Evolutionary conservation across 1,140 invertebrate species (phyloP).

Genomic region (Meloidogyne exigua): DNA sequence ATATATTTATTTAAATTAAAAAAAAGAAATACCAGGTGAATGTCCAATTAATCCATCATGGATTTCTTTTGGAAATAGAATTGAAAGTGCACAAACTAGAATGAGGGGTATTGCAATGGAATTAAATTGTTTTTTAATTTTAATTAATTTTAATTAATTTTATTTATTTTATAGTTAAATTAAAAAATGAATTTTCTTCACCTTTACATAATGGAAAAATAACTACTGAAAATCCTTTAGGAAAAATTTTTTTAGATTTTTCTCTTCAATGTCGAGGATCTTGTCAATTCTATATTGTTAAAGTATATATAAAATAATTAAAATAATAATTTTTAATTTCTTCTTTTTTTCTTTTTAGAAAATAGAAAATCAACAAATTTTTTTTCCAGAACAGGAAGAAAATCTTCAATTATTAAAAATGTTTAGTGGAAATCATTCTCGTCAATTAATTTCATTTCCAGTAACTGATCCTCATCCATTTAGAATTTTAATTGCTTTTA

Average conservation of each 20-base stretch:
- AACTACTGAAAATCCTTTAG: slow-evolving; percentile 49
- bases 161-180: slow-evolving; percentile 25
- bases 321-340: neutral
- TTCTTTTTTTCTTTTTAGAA: slow-evolving; percentile 15
- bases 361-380: neutral
- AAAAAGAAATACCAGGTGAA: slow-evolving; percentile 40
- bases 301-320: slow-evolving; percentile 59
- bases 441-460: slow-evolving; percentile 64
- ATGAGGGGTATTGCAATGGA: slow-evolving; percentile 62
- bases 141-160: neutral
- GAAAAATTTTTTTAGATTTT: slow-evolving; percentile 41
- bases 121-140: slow-evolving; percentile 31
- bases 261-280: slow-evolving; percentile 55
- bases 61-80: slow-evolving; percentile 51
- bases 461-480: slow-evolving; percentile 67
- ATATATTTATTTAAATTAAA: slow-evolving; percentile 7
- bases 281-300: slow-evolving; percentile 61
- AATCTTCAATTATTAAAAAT: slow-evolving; percentile 47
- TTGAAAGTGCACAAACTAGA: slow-evolving; percentile 62
- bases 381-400: neutral
- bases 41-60: slow-evolving; percentile 52
- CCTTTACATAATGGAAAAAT: slow-evolving; percentile 44
- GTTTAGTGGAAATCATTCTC: slow-evolving; percentile 65
- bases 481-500: slow-evolving; percentile 70
- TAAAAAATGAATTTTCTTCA: slow-evolving; percentile 56